Percentiles rank a stretch among this genome's conserved stretches.
These are phyloP conservation scores for Drosophila maculinotata DNA, from an alignment of 2,888 invertebrate genomes.

Conservation along the genomic window DNA sequence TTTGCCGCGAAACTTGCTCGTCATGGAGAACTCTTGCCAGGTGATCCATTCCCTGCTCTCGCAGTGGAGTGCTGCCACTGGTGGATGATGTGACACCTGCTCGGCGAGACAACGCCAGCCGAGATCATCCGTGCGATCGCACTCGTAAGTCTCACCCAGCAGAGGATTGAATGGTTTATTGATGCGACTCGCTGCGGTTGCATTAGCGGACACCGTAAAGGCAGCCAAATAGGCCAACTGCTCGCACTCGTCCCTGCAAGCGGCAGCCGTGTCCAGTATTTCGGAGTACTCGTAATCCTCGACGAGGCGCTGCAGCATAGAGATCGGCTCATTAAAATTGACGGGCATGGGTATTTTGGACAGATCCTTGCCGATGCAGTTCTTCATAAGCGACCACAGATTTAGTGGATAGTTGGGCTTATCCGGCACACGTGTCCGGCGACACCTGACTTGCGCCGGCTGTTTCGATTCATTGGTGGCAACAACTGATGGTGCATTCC, in stretches of 20 bases:
- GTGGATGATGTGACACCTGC: slow-evolving; percentile 99
- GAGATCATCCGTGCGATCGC: slow-evolving; percentile 96
- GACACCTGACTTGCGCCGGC: slow-evolving; percentile 73
- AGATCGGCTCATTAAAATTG: slow-evolving; percentile 99
- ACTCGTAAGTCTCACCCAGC: slow-evolving; percentile 98
- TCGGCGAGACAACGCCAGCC: slow-evolving; percentile 98
- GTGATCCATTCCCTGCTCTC: slow-evolving; percentile 96
- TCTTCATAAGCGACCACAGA: slow-evolving; percentile 99
- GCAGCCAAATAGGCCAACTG: slow-evolving; percentile 98
- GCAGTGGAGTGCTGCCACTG: slow-evolving; percentile 97
- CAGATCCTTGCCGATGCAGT: slow-evolving; percentile 99
- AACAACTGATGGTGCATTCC: slow-evolving; percentile 79
- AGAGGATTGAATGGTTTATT: slow-evolving; percentile 99
- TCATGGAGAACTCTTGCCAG: slow-evolving; percentile 99
- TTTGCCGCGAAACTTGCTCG: slow-evolving; percentile 99
- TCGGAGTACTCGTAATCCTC: slow-evolving; percentile 99
- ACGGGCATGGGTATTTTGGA: slow-evolving; percentile 99
- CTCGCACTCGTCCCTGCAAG: slow-evolving; percentile 94
- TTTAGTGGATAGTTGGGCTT: slow-evolving; percentile 97
- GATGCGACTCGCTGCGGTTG: slow-evolving; percentile 93
- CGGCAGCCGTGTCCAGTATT: slow-evolving; percentile 94
- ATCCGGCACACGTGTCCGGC: slow-evolving; percentile 94
- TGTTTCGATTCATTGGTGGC: not conserved
- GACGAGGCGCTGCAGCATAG: slow-evolving; percentile 97
- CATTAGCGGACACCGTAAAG: slow-evolving; percentile 96